These are phyloP conservation scores for Labeo rohita DNA, from an alignment of 2,113 vertebrate species.

Conservation along the genomic window DNA sequence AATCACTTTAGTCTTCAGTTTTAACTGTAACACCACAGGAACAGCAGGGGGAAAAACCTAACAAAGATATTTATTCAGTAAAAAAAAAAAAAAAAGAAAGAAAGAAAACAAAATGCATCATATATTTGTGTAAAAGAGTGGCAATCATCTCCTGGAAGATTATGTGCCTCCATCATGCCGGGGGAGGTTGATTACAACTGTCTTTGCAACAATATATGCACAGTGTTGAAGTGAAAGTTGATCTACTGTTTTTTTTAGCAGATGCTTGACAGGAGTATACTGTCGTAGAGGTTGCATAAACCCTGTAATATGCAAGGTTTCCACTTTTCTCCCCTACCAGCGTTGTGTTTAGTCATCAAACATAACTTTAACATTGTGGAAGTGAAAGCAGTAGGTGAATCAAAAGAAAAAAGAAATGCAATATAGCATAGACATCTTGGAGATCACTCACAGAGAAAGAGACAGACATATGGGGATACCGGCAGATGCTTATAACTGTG, in stretches of 20 bases:
- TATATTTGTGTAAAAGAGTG: neutral
- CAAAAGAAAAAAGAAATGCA: neutral
- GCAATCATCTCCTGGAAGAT: neutral
- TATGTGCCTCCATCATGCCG: neutral
- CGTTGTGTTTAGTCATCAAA: constrained; percentile 7
- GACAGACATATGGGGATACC: neutral
- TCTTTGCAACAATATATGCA: neutral
- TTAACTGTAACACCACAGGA: neutral
- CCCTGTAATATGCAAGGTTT: neutral
- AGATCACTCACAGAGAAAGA: neutral
- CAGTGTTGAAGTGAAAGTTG: neutral
- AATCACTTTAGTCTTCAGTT: neutral
- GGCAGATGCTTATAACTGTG: constrained; percentile 8
- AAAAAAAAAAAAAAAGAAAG: neutral
- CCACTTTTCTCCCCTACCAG: neutral
- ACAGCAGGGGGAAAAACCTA: neutral
- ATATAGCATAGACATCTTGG: constrained; percentile 1
- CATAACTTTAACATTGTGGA: constrained; percentile 1
- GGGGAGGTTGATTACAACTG: neutral
- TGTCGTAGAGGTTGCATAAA: neutral
- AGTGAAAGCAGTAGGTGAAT: neutral
- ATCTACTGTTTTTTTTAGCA: neutral
- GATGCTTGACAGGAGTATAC: neutral
- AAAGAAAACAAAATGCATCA: too few relatives aligned
- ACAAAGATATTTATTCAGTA: neutral